A percentile compares a stretch with the other conserved stretches of the same genome.
These are phyloP conservation scores for Sebastes dallii DNA, from an alignment of 2,797 vertebrate species.

Conservation along the genomic window DNA sequence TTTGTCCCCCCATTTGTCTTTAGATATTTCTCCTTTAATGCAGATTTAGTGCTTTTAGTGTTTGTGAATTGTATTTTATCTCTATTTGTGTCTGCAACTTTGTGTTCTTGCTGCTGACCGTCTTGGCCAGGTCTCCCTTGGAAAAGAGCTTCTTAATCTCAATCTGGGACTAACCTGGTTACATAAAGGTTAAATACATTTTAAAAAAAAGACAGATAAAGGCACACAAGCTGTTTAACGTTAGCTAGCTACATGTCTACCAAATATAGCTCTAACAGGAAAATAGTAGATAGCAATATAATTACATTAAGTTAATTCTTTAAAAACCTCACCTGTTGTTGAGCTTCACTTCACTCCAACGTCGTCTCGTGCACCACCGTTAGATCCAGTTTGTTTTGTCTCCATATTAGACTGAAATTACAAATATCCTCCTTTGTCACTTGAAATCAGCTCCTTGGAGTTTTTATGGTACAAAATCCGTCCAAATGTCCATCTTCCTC, in stretches of 20 bases:
- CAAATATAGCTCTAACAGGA: background rate
- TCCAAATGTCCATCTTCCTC: background rate
- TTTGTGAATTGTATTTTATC: too few species aligned
- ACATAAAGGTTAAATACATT: too few species aligned
- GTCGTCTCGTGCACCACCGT: too few species aligned
- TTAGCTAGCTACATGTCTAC: background rate
- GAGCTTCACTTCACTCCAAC: background rate
- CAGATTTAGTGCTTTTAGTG: too few species aligned
- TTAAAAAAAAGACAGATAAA: background rate
- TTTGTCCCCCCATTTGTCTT: too few species aligned
- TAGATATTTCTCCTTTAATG: fast-evolving
- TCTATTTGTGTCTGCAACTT: too few species aligned
- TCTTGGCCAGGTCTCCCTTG: too few species aligned
- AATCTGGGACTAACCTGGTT: too few species aligned
- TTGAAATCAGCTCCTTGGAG: background rate
- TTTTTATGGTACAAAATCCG: background rate
- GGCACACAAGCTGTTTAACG: background rate
- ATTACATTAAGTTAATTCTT: background rate
- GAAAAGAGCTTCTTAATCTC: too few species aligned
- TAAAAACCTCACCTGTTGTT: background rate
- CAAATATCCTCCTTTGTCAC: background rate
- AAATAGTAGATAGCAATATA: background rate
- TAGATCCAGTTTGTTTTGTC: too few species aligned
- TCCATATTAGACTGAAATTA: too few species aligned
- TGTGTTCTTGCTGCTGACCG: too few species aligned